Evolutionary conservation across 1,140 invertebrate genomes (phyloP).

Genomic region (Drosophila obscura): DNA sequence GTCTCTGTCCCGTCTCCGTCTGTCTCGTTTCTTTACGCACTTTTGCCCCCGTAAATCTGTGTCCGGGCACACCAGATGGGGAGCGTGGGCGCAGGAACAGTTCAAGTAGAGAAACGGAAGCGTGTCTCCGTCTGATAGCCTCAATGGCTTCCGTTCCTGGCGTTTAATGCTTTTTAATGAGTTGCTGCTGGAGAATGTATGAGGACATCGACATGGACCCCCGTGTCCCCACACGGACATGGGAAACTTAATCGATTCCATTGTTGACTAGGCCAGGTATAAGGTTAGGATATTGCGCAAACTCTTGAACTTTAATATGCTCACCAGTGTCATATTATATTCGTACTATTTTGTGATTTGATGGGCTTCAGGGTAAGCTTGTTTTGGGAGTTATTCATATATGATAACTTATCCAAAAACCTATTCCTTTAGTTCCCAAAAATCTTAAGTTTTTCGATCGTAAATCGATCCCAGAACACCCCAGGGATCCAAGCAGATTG

Average conservation of each 20-base stretch:
- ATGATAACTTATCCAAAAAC: background rate
- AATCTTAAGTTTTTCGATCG: background rate
- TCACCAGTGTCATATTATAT: slow-evolving; percentile 14
- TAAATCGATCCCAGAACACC: slow-evolving; percentile 1
- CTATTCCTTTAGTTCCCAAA: background rate
- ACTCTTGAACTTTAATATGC: slow-evolving; percentile 32
- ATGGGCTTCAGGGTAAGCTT: slow-evolving; percentile 2
- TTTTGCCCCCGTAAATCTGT: slow-evolving; percentile 72
- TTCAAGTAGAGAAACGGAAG: slow-evolving; percentile 67
- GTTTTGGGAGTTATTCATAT: slow-evolving; percentile 7
- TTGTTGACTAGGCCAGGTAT: slow-evolving; percentile 37
- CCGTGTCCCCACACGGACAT: slow-evolving; percentile 28
- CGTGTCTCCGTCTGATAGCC: slow-evolving; percentile 72
- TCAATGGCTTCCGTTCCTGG: slow-evolving; percentile 77
- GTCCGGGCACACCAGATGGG: slow-evolving; percentile 31
- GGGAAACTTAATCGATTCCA: slow-evolving; percentile 71
- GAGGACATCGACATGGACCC: slow-evolving; percentile 40
- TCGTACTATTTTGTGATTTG: slow-evolving; percentile 16
- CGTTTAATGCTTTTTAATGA: slow-evolving; percentile 82
- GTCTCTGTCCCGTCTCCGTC: slow-evolving; percentile 49
- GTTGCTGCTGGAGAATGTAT: slow-evolving; percentile 48
- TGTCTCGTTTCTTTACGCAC: slow-evolving; percentile 56
- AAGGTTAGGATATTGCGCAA: slow-evolving; percentile 42
- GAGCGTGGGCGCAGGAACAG: slow-evolving; percentile 10
- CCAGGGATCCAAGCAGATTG: slow-evolving; percentile 4